Evolutionary conservation across 2,797 vertebrate genomes (phyloP), one percentile per base, ranked within the genome.

Genomic region (Girardinus metallicus): DNA sequence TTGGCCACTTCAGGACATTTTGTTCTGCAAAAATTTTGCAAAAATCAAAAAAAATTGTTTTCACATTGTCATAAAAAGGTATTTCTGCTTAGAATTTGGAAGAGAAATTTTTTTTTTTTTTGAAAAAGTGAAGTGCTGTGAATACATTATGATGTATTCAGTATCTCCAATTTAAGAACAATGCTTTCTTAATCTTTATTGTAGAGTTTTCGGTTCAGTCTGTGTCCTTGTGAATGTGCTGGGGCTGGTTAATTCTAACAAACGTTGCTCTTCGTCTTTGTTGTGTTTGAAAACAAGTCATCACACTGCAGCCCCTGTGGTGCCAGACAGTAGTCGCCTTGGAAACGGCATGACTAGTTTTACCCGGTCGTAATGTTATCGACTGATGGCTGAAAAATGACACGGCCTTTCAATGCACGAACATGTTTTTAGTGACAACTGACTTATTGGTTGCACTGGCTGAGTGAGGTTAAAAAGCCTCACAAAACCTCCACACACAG

Each of bases 251-350:
- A 51, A 80, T 68, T 85, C 57, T 18, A 66, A 76, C 73, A 82
- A 83, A 89, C 76, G 78, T 83, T 81, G 80, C 46, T 74, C 83
- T 57, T 74, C 36, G 73, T 85, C 85, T 86, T 85, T 95, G 92
- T 94, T 94, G 82, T 93, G 80, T 89, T 71, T 94, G 73, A 90
- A 94, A 95, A 94, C 91, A 91, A 80, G 73, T 76, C 68, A 46
- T 80, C 46, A 44, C 81, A 9, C 80, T n/a, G 39, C 77, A 87
- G 80, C 80, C 85, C 88, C 86, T 13, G 26, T 64, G 70, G 89
- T 66, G 75, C 83, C 92, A 86, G 80, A 60, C 47, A 74, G 43
- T 39, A 86, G 88, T 94, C 83, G 2, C 91, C 90, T 91, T 84
- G 93, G 93, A 92, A 91, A 94, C 91, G 0, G 75, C 80, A 82